These are phyloP conservation scores for Eptatretus burgeri DNA, from an alignment of 2,113 vertebrate genomes.

Conservation along the genomic window DNA sequence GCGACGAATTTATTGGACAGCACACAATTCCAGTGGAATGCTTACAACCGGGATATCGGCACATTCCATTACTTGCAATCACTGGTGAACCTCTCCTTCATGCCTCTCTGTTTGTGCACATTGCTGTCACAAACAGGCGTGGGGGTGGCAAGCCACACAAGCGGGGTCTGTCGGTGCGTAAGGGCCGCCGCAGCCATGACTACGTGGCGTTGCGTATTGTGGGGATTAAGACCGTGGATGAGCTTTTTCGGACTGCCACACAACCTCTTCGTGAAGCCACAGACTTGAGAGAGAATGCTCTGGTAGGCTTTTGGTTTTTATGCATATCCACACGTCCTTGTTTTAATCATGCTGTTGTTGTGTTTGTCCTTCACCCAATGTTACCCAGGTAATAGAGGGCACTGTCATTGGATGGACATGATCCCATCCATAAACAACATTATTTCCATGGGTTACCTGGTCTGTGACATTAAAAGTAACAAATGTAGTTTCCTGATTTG, in stretches of 20 bases:
- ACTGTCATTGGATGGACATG: too few species aligned
- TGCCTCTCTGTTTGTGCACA: constrained; percentile 60
- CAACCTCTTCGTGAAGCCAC: constrained; percentile 48
- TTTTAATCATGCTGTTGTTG: neutral
- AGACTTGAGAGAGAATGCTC: constrained; percentile 61
- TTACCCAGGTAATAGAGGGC: neutral
- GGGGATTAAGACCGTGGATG: constrained; percentile 48
- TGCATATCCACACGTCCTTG: neutral
- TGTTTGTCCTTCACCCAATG: neutral
- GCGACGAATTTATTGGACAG: constrained; percentile 92
- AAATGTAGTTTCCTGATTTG: too few species aligned
- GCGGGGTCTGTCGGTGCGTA: constrained; percentile 46
- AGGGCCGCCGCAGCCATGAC: constrained; percentile 44
- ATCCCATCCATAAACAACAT: too few species aligned
- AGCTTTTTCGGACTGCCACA: constrained; percentile 47
- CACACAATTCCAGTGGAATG: constrained; percentile 70
- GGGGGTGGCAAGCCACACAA: constrained; percentile 75
- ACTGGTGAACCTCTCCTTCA: constrained; percentile 55
- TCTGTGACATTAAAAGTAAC: too few species aligned
- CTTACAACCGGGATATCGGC: constrained; percentile 66
- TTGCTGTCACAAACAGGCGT: constrained; percentile 59
- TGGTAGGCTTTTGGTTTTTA: constrained; percentile 26
- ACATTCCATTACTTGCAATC: constrained; percentile 52
- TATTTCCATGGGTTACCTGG: too few species aligned
- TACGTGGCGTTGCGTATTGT: constrained; percentile 56